Evolutionary conservation across 2,888 invertebrate genomes (phyloP).

Genomic region (Perdita meconis): DNA sequence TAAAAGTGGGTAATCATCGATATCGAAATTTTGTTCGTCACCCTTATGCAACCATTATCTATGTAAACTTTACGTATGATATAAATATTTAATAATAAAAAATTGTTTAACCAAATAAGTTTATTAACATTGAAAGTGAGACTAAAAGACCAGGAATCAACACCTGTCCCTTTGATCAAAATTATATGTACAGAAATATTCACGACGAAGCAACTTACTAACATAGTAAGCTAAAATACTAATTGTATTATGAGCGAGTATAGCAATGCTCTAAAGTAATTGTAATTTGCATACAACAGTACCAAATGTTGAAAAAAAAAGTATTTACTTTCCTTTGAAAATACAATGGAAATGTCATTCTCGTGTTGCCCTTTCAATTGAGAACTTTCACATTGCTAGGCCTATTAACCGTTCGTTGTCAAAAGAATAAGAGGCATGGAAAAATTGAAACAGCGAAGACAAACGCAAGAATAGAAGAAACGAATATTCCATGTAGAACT

Average conservation of each 20-base stretch:
- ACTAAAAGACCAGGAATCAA: slow-evolving; percentile 45
- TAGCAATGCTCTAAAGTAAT: slow-evolving; percentile 28
- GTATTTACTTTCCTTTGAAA: slow-evolving; percentile 3
- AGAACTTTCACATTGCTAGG: slow-evolving; percentile 57
- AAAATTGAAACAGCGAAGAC: slow-evolving; percentile 28
- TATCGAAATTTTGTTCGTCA: slow-evolving; percentile 24
- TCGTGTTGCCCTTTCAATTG: not conserved
- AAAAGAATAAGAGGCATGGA: slow-evolving; percentile 53
- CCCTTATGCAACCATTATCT: too few species aligned
- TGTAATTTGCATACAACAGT: slow-evolving; percentile 17
- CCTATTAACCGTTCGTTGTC: slow-evolving; percentile 68
- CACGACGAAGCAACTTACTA: slow-evolving; percentile 22
- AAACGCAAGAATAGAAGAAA: slow-evolving; percentile 36
- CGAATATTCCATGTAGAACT: slow-evolving; percentile 30
- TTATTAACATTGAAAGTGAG: slow-evolving; percentile 16
- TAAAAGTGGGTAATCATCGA: slow-evolving; percentile 3
- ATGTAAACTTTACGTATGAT: slow-evolving; percentile 34
- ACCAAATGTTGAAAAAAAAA: slow-evolving; percentile 21
- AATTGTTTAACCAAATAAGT: slow-evolving; percentile 29
- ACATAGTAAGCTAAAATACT: slow-evolving; percentile 17
- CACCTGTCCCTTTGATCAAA: slow-evolving; percentile 30
- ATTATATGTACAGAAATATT: slow-evolving; percentile 32
- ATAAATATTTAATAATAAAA: slow-evolving; percentile 51
- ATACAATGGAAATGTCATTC: not conserved
- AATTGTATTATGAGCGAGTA: slow-evolving; percentile 25